Evolutionary conservation across 2,888 invertebrate species (phyloP), one percentile per base, ranked within the genome.

Genomic region (Folsomia manolachei): DNA sequence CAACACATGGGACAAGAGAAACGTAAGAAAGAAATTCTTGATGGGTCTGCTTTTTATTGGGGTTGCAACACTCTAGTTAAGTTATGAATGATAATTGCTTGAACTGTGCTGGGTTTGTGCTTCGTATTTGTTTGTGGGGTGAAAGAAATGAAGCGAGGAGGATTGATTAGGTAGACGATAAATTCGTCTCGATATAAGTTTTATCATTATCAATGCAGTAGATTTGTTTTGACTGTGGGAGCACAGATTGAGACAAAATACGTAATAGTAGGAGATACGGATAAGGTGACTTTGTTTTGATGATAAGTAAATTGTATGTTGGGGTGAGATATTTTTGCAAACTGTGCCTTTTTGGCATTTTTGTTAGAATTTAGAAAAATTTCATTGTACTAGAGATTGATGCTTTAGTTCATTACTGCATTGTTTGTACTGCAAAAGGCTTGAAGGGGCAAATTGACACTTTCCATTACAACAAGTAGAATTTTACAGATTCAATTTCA

Each of bases 1-100:
- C 71, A 77, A 52, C 76, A 79, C 39, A 76, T 78, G 79, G 76
- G 76, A 56, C 75, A 73, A 74, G 75, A 78, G 27, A 78, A 78
- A 78, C 72, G 78, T 78, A 78, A 78, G 78, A n/a, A n/a, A 71
- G n/a, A 14, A 39, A 39, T 39, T 39, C 39, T n/a, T n/a, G n/a
- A n/a, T n/a, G n/a, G n/a, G n/a, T n/a, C n/a, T n/a, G n/a, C n/a
- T n/a, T n/a, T n/a, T n/a, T n/a, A n/a, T n/a, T n/a, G n/a, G n/a
- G n/a, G n/a, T n/a, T n/a, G n/a, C n/a, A n/a, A n/a, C n/a, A n/a
- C n/a, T n/a, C n/a, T n/a, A n/a, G n/a, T n/a, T n/a, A n/a, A n/a
- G n/a, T n/a, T n/a, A n/a, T n/a, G n/a, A n/a, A n/a, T n/a, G n/a
- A n/a, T n/a, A n/a, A n/a, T n/a, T n/a, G n/a, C n/a, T n/a, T n/a